phyloP scores from a whole-genome alignment of 2,797 vertebrate species.

The Galago senegalensis region DNA sequence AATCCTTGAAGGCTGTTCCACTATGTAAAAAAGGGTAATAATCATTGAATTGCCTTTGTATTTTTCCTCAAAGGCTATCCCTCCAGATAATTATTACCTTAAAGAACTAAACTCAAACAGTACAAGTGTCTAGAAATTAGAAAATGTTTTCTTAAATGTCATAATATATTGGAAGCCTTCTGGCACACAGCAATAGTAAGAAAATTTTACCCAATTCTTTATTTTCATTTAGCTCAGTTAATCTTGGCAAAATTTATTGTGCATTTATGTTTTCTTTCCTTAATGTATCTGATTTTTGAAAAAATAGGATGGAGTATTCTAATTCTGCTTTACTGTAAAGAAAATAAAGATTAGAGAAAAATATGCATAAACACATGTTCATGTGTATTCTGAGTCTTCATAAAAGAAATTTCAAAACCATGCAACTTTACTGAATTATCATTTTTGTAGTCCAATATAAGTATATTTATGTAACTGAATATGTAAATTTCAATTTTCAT shows the following conservation, averaged over 20 bases:
- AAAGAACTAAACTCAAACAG: not conserved
- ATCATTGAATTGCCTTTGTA: not conserved
- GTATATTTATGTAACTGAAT: not conserved
- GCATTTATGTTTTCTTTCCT: not conserved
- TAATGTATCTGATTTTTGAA: not conserved
- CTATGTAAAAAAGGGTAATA: not conserved
- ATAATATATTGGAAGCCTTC: not conserved
- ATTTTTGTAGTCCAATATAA: not conserved
- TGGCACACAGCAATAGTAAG: not conserved
- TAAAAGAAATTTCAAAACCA: not conserved
- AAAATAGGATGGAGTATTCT: not conserved
- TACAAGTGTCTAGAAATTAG: not conserved
- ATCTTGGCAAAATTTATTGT: not conserved
- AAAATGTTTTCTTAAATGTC: not conserved
- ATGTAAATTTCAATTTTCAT: not conserved
- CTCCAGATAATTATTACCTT: not conserved
- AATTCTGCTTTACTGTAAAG: not conserved
- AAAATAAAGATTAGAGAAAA: not conserved
- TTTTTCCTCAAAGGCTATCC: constrained; percentile 4
- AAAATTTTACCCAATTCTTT: not conserved
- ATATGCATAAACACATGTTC: not conserved
- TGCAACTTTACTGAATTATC: not conserved
- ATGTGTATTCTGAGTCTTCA: not conserved
- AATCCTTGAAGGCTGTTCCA: not conserved
- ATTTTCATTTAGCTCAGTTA: not conserved